Conservation (phyloP, 2,797 vertebrate species). For the Aeoliscus strigatus region DNA sequence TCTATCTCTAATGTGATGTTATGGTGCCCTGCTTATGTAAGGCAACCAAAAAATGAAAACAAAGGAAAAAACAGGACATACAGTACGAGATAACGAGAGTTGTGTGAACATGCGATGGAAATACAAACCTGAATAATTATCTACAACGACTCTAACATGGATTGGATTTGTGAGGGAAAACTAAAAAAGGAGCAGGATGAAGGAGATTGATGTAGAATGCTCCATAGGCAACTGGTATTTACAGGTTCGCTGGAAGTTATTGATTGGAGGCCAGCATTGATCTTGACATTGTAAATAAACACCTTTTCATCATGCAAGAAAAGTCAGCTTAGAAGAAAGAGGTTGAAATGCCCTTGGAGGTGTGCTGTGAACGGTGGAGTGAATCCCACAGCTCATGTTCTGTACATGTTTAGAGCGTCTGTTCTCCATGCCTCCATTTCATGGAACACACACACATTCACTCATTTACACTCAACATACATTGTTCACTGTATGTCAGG, state of each 20-base stretch:
- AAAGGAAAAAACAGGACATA: slow-evolving; percentile 4
- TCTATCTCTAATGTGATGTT: no score
- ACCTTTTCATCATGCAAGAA: slow-evolving; percentile 44
- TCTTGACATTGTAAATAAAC: slow-evolving; percentile 60
- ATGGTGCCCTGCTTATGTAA: no score
- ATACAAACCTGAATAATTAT: no score
- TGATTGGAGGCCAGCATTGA: slow-evolving; percentile 55
- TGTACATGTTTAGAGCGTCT: no score
- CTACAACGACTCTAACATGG: no score
- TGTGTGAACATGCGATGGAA: no score
- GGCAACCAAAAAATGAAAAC: no score
- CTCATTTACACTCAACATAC: no score
- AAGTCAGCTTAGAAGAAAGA: slow-evolving; percentile 42
- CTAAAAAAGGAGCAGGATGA: slow-evolving; percentile 21
- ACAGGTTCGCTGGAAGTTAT: slow-evolving; percentile 55
- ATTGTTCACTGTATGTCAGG: no score
- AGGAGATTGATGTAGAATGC: slow-evolving; percentile 49
- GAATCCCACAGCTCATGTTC: slow-evolving; percentile 4
- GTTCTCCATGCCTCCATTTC: no score
- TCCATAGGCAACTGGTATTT: slow-evolving; percentile 43
- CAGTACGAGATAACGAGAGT: slow-evolving; percentile 1
- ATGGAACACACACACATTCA: no score
- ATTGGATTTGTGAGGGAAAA: slow-evolving; percentile 30
- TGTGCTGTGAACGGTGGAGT: background rate
- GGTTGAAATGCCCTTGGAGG: slow-evolving; percentile 37